phyloP scores from a whole-genome alignment of 1,140 invertebrate genomes.

The Drosophila kurseongensis region DNA sequence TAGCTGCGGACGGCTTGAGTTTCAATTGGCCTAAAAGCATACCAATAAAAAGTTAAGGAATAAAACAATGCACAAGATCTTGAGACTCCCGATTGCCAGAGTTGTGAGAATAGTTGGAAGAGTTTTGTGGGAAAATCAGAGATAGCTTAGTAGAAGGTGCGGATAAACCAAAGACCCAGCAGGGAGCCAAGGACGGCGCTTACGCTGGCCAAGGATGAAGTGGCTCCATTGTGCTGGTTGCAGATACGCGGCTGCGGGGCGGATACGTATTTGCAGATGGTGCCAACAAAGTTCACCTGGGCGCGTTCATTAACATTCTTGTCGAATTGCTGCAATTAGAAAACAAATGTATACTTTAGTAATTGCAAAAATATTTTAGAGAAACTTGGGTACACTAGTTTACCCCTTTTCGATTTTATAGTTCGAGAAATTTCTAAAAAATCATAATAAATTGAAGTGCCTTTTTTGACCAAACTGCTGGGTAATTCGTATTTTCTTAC shows the following conservation, averaged over 20 bases:
- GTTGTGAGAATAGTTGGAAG: slow-evolving; percentile 24
- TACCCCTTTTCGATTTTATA: too few species aligned
- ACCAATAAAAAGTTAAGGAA: slow-evolving; percentile 33
- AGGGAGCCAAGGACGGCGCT: slow-evolving; percentile 58
- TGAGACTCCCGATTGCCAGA: slow-evolving; percentile 46
- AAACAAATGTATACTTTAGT: not conserved
- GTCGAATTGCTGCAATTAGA: slow-evolving; percentile 67
- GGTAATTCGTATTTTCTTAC: too few species aligned
- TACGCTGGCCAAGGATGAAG: slow-evolving; percentile 47
- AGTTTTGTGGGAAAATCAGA: slow-evolving; percentile 6
- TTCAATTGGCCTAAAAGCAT: slow-evolving; percentile 52
- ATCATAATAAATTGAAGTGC: too few species aligned
- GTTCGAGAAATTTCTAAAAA: too few species aligned
- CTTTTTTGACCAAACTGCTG: too few species aligned
- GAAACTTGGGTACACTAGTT: too few species aligned
- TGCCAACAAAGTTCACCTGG: slow-evolving; percentile 66
- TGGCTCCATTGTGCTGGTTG: slow-evolving; percentile 55
- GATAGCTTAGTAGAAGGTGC: slow-evolving; percentile 45
- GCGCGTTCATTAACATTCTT: slow-evolving; percentile 66
- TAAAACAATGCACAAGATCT: slow-evolving; percentile 39
- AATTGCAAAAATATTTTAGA: too few species aligned
- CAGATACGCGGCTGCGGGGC: slow-evolving; percentile 74
- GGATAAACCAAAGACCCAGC: slow-evolving; percentile 60
- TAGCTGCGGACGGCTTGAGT: slow-evolving; percentile 48
- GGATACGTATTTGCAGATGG: slow-evolving; percentile 65